Evolutionary conservation across 2,797 vertebrate species (phyloP), one percentile per base, ranked within the genome.

Genomic region (Buphagus erythrorhynchus): DNA sequence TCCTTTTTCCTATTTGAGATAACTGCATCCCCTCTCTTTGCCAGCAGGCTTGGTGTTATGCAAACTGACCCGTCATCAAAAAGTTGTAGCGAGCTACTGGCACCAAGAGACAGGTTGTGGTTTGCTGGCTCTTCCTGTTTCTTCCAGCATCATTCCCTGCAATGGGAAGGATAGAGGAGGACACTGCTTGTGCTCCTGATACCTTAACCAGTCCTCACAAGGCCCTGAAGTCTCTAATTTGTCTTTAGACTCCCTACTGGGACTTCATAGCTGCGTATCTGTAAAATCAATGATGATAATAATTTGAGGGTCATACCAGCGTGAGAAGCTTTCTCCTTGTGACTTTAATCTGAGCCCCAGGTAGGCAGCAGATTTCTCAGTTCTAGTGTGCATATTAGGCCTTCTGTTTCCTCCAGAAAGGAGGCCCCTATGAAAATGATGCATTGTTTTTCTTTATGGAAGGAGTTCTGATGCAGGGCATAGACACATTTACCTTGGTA

Each of bases 221-320:
- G 20, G 43, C 16, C n/a, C 33, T 16, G 3, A 45, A 51, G 25
- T 33, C 8, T 57, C 20, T 45, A 0, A 0, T 45, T 82, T 63
- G 7, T 9, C 24, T 8, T 57, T 0, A 0, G 4, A 19, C 9
- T 33, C 19, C 43, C 18, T 57, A 11, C 33, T 63, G 20, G 24
- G 14, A 33, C 20, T 51, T 51, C 20, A 19, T 22, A 38, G 14
- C 33, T 65, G 10, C 10, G 24, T 57, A 40, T 14, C 24, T 40
- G 29, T 20, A 45, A 83, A 65, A 63, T 22, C 12, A 71, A 22
- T 29, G 35, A 19, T n/a, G 8, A 19, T 22, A 54, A 48, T 26
- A 14, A 51, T 16, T 43, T 63, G 28, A 63, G 25, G 2, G 7
- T 3, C 7, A 2, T 29, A 38, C 2, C 10, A 38, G 8, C 2